phyloP scores from a whole-genome alignment of 2,797 vertebrate species.

The Trichosurus vulpecula region DNA sequence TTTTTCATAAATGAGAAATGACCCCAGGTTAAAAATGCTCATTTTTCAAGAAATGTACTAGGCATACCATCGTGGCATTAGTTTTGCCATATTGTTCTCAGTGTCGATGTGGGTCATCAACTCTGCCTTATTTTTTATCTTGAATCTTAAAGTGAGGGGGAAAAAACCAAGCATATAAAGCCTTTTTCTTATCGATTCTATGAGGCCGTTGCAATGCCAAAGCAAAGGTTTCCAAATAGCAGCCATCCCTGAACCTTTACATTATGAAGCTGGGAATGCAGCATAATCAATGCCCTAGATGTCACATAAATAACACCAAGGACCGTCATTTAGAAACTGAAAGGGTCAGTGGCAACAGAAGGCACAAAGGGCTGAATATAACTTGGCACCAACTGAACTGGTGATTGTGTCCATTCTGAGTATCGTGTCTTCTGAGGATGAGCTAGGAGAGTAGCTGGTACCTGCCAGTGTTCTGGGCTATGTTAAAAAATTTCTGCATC shows the following conservation, averaged over 20 bases:
- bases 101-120: neutral
- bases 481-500: neutral
- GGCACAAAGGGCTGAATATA: neutral
- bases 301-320: neutral
- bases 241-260: neutral
- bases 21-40: neutral
- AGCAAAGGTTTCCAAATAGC: neutral
- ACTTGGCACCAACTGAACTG: neutral
- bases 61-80: neutral
- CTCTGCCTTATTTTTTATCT: neutral
- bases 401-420: neutral
- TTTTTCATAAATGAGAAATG: neutral
- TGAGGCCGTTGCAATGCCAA: neutral
- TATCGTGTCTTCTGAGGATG: neutral
- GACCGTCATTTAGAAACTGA: neutral
- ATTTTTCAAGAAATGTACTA: neutral
- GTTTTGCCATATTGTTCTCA: neutral
- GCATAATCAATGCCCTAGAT: neutral
- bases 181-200: neutral
- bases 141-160: neutral
- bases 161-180: neutral
- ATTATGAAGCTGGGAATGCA: neutral
- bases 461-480: neutral
- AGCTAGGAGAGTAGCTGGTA: neutral
- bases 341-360: neutral